phyloP scores from a whole-genome alignment of 2,797 vertebrate genomes.

The Characodon lateralis region DNA sequence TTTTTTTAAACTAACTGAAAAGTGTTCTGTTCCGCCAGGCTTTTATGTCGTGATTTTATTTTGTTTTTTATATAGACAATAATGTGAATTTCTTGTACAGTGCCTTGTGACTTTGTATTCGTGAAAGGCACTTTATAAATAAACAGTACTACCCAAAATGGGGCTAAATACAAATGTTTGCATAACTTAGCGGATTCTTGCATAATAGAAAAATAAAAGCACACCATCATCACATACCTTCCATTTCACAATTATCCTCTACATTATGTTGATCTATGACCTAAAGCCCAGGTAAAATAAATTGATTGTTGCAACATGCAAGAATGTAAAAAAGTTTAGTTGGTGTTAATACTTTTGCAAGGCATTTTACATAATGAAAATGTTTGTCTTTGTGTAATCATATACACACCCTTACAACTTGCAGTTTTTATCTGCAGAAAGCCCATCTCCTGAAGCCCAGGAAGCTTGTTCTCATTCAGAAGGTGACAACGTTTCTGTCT shows the following conservation, averaged over 20 bases:
- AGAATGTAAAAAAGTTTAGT: neutral
- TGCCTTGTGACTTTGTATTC: too few species aligned
- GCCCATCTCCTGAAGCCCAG: neutral
- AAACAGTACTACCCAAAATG: neutral
- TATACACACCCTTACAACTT: constrained; percentile 9
- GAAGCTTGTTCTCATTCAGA: constrained; percentile 43
- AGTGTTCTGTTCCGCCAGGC: too few species aligned
- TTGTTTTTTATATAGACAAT: too few species aligned
- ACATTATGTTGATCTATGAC: neutral
- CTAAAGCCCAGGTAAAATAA: neutral
- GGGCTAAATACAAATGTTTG: neutral
- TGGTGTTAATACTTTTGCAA: neutral
- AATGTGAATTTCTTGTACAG: too few species aligned
- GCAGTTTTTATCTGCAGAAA: constrained; percentile 21
- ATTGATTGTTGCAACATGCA: neutral
- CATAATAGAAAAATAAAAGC: neutral
- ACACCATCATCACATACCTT: neutral
- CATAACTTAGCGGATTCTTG: neutral
- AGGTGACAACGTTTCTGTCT: constrained; percentile 31
- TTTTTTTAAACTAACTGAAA: too few species aligned
- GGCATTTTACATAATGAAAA: neutral
- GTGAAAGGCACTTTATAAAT: too few species aligned
- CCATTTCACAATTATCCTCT: neutral
- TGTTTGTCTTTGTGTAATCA: constrained; percentile 12
- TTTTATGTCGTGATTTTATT: too few species aligned